These are phyloP conservation scores for Oasisia sp. DNA, from an alignment of 2,888 invertebrate species.

Conservation along the genomic window DNA sequence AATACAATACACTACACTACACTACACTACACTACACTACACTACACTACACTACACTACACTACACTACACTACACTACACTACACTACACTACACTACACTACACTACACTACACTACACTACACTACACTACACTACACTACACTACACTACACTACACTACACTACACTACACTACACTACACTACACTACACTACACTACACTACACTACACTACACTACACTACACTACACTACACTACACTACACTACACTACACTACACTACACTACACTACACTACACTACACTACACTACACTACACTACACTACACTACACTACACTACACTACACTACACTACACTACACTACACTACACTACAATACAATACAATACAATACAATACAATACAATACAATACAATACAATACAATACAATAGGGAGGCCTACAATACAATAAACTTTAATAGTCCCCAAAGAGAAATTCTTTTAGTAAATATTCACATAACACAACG, in stretches of 20 bases:
- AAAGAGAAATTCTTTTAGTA: too few relatives aligned
- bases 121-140: constrained; percentile 30
- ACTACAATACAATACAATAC: too few relatives aligned
- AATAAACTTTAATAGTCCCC: constrained; percentile 27
- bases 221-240: constrained; percentile 17
- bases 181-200: constrained; percentile 14
- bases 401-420: constrained; percentile 23
- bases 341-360: background rate
- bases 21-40: constrained; percentile 21
- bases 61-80: background rate
- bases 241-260: constrained; percentile 8
- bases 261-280: constrained; percentile 12
- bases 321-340: constrained; percentile 8
- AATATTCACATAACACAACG: too few relatives aligned
- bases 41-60: constrained; percentile 19
- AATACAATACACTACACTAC: too few relatives aligned
- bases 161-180: constrained; percentile 6
- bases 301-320: constrained; percentile 18
- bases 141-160: constrained; percentile 24
- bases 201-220: constrained; percentile 1
- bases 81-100: constrained; percentile 32
- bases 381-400: constrained; percentile 22
- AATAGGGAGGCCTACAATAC: constrained; percentile 27
- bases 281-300: background rate
- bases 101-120: constrained; percentile 33